A percentile compares a stretch with the other conserved stretches of the same genome.
These are phyloP conservation scores for Porites divaricata DNA, from an alignment of 92 coral and sea anemone genomes.

Conservation along the genomic window DNA sequence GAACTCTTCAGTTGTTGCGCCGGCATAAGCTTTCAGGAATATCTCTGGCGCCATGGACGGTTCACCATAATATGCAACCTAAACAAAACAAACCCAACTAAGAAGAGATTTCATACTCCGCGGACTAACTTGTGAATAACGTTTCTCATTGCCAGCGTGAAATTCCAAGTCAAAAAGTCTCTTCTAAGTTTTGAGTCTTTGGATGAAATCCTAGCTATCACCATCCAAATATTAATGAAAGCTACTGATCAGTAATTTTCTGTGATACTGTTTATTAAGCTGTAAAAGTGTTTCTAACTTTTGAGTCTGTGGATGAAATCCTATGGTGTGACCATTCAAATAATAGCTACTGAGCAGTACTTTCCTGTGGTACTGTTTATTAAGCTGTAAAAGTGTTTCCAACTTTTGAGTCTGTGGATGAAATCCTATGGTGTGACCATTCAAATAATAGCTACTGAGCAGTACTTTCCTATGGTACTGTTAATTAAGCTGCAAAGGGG, in stretches of 20 bases:
- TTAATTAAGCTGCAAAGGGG: too few species aligned
- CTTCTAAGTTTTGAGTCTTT: neutral
- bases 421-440: too few species aligned
- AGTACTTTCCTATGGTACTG: too few species aligned
- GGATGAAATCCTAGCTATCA: neutral
- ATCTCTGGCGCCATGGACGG: conserved; percentile 68
- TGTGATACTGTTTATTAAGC: neutral
- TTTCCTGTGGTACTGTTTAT: too few species aligned
- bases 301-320: too few species aligned
- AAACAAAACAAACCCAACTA: neutral
- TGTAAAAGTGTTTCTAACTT: neutral
- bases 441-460: too few species aligned
- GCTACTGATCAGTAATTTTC: neutral
- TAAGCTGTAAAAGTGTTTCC: too few species aligned
- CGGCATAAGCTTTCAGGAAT: conserved; percentile 65
- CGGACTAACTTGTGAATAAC: neutral
- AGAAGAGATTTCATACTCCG: neutral
- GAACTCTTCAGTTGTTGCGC: conserved; percentile 61
- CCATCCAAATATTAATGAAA: neutral
- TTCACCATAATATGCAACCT: conserved; percentile 75
- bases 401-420: too few species aligned
- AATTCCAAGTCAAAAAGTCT: neutral
- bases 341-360: neutral
- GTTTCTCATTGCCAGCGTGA: neutral
- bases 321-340: neutral